phyloP scores from a whole-genome alignment of 2,113 vertebrate genomes.

The Petaurus breviceps region DNA sequence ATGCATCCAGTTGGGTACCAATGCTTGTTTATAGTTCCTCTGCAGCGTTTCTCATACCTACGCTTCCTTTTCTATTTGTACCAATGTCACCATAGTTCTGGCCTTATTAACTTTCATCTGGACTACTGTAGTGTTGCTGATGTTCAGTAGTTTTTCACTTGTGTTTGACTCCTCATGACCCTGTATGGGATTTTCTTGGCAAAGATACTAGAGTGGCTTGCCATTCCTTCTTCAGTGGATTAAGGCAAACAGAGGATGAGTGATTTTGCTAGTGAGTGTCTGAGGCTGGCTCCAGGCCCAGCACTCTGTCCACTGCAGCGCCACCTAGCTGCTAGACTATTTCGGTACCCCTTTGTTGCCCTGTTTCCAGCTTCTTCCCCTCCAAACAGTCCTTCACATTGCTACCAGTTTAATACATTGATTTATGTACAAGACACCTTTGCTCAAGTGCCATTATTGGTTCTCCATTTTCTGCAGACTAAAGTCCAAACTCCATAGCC shows the following conservation, averaged over 20 bases:
- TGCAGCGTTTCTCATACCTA: background rate
- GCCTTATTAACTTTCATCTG: background rate
- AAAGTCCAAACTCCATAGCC: constrained; percentile 8
- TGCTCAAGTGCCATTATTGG: constrained; percentile 5
- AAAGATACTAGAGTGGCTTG: background rate
- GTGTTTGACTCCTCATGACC: background rate
- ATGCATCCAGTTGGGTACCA: background rate
- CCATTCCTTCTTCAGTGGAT: background rate
- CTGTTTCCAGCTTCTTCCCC: constrained; percentile 26
- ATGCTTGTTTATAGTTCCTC: background rate
- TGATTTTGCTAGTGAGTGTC: background rate
- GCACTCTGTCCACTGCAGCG: background rate
- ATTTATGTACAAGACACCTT: background rate
- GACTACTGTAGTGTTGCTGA: background rate
- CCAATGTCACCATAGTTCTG: background rate
- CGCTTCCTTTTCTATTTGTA: constrained; percentile 29
- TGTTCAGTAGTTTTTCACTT: background rate
- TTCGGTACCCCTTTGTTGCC: background rate
- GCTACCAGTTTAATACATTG: constrained; percentile 18
- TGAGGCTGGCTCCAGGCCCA: background rate
- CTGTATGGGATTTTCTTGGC: background rate
- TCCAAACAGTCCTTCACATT: constrained; percentile 6
- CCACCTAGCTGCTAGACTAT: background rate
- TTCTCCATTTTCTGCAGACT: background rate
- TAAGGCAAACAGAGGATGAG: too few relatives aligned